Evolutionary conservation across 2,888 invertebrate species (phyloP), one percentile per base, ranked within the genome.

Genomic region (Thymelicus lineola): DNA sequence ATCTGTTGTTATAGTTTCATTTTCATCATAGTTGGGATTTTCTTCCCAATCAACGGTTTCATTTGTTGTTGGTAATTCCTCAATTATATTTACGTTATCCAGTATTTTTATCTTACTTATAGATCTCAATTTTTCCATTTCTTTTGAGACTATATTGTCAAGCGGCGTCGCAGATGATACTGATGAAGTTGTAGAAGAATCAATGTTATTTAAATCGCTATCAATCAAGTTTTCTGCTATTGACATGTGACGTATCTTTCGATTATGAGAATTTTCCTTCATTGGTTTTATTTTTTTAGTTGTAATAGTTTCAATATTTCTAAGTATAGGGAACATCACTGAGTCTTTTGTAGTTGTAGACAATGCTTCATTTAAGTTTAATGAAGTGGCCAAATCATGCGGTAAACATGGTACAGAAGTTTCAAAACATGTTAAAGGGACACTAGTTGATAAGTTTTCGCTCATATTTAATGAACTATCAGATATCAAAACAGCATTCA

Each of bases 371-470:
- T 69, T 58, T 12, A 62, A 45, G 28, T 35, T 62, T 35, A 58
- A 59, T 17, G 70, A 46, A 38, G 42, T 55, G 46, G 80, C 75
- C 70, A 82, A 75, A 71, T 83, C 79, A 71, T 89, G 89, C 10
- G 86, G 86, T 45, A 83, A 80, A 74, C 93, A 93, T 4, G 83
- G 75, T 6, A 91, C 78, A 63, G 74, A 74, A 72, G 82, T 81
- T 76, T 92, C 89, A 38, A 78, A 72, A 68, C 93, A 93, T 35
- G 77, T 65, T 35, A 74, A 72, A 0, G 84, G 81, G 35, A 81
- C 63, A 59, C 74, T 81, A 12, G 79, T 75, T 15, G 79, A 74
- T 45, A 85, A 74, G 14, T 80, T 72, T 75, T 85, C 86, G 71
- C 71, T 88, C 4, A 80, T 72, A 72, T 82, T 81, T 7, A 83